Conservation (phyloP, 2,113 vertebrate genomes). For the Cololabis saira region DNA sequence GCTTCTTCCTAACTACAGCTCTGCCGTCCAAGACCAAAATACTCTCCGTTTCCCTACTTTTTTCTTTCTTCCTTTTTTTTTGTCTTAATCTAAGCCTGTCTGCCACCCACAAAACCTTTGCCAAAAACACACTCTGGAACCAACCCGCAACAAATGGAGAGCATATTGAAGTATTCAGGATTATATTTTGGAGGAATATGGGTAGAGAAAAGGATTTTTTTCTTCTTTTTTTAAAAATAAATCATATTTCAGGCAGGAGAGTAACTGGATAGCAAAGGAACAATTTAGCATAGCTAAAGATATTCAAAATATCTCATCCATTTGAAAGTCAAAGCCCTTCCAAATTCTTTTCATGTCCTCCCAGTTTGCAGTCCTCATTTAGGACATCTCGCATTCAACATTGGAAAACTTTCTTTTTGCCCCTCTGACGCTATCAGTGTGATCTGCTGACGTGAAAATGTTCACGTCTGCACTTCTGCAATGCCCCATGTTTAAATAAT, state of each 20-base stretch:
- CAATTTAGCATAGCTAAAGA: slow-evolving; percentile 50
- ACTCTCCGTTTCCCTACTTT: slow-evolving; percentile 11
- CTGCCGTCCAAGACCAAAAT: slow-evolving; percentile 66
- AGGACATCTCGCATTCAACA: slow-evolving; percentile 13
- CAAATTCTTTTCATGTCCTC: slow-evolving; percentile 51
- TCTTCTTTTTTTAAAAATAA: slow-evolving; percentile 1
- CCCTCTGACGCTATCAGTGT: slow-evolving; percentile 43
- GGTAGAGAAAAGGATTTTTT: slow-evolving; percentile 34
- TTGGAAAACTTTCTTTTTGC: slow-evolving; percentile 28
- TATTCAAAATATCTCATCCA: slow-evolving; percentile 49
- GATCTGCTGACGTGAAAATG: slow-evolving; percentile 69
- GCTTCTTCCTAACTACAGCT: slow-evolving; percentile 65
- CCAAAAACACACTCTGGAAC: slow-evolving; percentile 59
- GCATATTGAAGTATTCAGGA: slow-evolving; percentile 67
- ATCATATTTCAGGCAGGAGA: slow-evolving; percentile 36
- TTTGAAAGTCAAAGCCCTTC: slow-evolving; percentile 53
- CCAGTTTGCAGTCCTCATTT: slow-evolving; percentile 44
- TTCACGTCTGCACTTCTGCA: slow-evolving; percentile 61
- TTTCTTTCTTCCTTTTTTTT: slow-evolving; percentile 21
- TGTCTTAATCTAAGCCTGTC: slow-evolving; percentile 31
- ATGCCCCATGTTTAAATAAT: slow-evolving; percentile 71
- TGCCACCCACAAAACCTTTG: slow-evolving; percentile 54
- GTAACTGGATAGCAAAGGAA: slow-evolving; percentile 17
- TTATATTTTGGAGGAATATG: slow-evolving; percentile 51
- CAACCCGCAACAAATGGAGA: slow-evolving; percentile 68